Evolutionary conservation across 2,797 vertebrate species (phyloP).

Genomic region (Premnoplex brunnescens): DNA sequence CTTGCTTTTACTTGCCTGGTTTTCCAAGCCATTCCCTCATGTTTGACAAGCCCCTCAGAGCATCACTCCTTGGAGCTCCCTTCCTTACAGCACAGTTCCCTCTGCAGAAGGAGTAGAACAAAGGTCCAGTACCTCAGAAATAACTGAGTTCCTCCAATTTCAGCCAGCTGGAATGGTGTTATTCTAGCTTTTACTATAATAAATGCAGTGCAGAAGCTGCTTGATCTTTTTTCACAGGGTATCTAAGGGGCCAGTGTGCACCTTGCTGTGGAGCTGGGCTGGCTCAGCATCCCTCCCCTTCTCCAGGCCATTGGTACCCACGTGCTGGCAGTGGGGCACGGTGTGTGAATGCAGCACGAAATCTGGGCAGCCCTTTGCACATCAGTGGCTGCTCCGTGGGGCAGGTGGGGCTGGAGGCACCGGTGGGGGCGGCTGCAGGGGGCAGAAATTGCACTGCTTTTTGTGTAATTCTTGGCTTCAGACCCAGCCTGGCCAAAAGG

Average conservation of each 20-base stretch:
- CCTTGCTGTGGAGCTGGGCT: not conserved
- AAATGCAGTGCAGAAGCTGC: not conserved
- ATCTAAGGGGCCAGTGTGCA: not conserved
- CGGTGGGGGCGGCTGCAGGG: not conserved
- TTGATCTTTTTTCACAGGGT: not conserved
- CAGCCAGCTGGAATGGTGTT: not conserved
- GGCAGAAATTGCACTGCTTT: not conserved
- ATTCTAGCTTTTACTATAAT: not conserved
- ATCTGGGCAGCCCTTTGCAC: not conserved
- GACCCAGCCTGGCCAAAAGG: not conserved
- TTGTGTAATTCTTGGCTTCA: not conserved
- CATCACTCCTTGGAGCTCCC: not conserved
- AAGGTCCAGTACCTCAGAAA: not conserved
- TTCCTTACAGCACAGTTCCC: accelerated
- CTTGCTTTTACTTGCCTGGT: not conserved
- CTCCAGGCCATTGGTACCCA: not conserved
- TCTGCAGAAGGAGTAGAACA: not conserved
- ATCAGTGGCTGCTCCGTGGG: not conserved
- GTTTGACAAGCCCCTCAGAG: not conserved
- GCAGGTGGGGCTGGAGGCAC: not conserved
- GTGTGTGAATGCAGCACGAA: accelerated
- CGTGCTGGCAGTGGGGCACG: accelerated
- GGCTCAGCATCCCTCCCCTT: not conserved
- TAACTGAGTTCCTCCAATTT: not conserved
- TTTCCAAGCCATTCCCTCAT: not conserved